A percentile compares a stretch with the other conserved stretches of the same genome.
phyloP scores from a whole-genome alignment of 2,888 invertebrate genomes.

The Clivina fossor region DNA sequence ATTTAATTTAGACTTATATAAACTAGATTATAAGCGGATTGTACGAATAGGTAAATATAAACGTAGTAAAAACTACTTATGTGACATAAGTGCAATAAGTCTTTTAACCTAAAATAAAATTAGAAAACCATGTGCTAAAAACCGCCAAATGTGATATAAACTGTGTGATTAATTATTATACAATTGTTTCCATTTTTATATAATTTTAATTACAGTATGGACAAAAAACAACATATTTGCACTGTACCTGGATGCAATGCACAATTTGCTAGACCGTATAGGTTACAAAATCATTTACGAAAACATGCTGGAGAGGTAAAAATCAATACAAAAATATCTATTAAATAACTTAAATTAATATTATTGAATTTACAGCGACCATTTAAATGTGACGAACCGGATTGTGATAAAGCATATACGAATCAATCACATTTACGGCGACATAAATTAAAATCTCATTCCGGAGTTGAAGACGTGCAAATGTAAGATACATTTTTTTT shows the following conservation, averaged over 20 bases:
- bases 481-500: background rate
- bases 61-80: no score
- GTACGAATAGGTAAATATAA: no score
- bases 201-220: no score
- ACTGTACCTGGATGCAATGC: constrained; percentile 20
- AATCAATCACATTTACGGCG: constrained; percentile 64
- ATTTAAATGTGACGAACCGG: constrained; percentile 59
- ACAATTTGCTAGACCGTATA: constrained; percentile 15
- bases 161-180: no score
- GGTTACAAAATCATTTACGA: constrained; percentile 18
- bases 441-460: constrained; percentile 57
- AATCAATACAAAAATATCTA: background rate
- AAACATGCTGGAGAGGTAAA: constrained; percentile 27
- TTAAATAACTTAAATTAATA: background rate
- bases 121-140: background rate
- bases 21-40: no score
- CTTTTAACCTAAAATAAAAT: background rate
- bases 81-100: background rate
- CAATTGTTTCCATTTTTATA: no score
- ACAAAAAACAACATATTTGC: constrained; percentile 10
- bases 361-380: constrained; percentile 55
- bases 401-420: constrained; percentile 63
- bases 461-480: background rate
- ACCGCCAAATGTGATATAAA: background rate
- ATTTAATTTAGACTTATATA: no score